Evolutionary conservation across 2,888 invertebrate genomes (phyloP).

Genomic region (Drosophila birchii): DNA sequence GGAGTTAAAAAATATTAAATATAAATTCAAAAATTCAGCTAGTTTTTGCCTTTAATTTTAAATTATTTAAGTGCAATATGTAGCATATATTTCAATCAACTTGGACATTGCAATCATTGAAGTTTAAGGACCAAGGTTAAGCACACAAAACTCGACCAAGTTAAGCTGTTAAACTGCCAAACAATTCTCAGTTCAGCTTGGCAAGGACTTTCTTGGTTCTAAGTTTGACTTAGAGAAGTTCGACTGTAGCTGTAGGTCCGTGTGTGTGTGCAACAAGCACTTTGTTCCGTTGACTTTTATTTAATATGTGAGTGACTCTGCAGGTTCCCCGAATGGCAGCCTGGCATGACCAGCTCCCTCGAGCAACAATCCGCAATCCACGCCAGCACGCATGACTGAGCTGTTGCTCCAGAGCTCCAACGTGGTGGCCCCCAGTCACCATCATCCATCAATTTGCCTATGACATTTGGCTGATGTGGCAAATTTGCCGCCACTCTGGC

Average conservation of each 20-base stretch:
- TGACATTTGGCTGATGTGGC: slow-evolving; percentile 52
- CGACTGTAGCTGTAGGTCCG: slow-evolving; percentile 19
- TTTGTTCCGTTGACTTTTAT: slow-evolving; percentile 41
- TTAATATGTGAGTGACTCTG: slow-evolving; percentile 52
- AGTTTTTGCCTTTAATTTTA: not conserved
- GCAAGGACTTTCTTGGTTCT: not conserved
- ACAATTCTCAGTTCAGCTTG: slow-evolving; percentile 13
- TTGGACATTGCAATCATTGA: not conserved
- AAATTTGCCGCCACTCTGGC: slow-evolving; percentile 36
- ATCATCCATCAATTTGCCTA: slow-evolving; percentile 65
- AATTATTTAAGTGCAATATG: not conserved
- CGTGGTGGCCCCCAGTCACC: slow-evolving; percentile 10
- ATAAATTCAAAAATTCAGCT: not conserved
- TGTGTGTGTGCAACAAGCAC: slow-evolving; percentile 53
- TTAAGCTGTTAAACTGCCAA: slow-evolving; percentile 20
- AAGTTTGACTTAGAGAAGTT: slow-evolving; percentile 14
- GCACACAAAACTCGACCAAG: slow-evolving; percentile 4
- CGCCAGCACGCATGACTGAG: slow-evolving; percentile 43
- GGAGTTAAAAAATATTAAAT: rapidly evolving
- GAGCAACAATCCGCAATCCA: slow-evolving; percentile 26
- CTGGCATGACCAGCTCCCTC: slow-evolving; percentile 17
- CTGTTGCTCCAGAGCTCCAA: slow-evolving; percentile 26
- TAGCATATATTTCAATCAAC: slow-evolving; percentile 9
- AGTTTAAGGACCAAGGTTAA: not conserved
- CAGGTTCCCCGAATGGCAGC: slow-evolving; percentile 32